Base-by-base conservation (phyloP, 2,113 vertebrate species). In the Hypomesus transpacificus region DNA sequence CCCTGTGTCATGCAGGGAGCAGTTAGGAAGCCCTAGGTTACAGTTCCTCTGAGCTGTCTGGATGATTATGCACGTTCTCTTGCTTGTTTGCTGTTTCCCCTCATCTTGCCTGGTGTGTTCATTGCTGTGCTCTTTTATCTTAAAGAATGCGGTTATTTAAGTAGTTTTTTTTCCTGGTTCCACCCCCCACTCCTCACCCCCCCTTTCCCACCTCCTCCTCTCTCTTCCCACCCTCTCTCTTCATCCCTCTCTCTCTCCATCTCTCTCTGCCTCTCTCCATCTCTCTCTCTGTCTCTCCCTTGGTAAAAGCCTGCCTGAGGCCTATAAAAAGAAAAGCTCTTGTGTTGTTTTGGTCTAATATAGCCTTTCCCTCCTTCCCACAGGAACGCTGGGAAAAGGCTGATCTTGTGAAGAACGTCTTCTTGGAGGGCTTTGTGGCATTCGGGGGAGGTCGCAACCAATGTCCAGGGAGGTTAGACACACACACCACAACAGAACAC, bases 401-500 rank as follows among this genome's bases (percentile, higher is more conserved):
- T 89, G 93, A 94, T 91, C 91, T 95, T 92, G 92, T 94, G 89
- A 94, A 94, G 89, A 91, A 93, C 86, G 84, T 85, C 86, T 94
- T 94, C 91, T 92, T 95, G 92, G 92, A 95, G 80, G 80, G 87
- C 76, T 94, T 94, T 78, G 76, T 94, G 89, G 92, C 92, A 73
- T 94, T 95, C 18, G 93, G 93, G 89, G 89, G 89, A 66, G 93
- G 93, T 75, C 92, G 90, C 84, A 92, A 91, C 87, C 92, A 94
- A 76, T 95, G 94, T 88, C 94, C 94, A 80, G 93, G 93, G 91
- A 95, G 93, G 94, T 94, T 90, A 93, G 93, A 92, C 81, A 87
- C 80, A 87, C 80, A 87, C 85, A 85, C 14, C 82, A 85, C 86
- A 82, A 81, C 82, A 83, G 60, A 16, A 14, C 53, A 70, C 16